phyloP scores from a whole-genome alignment of 2,888 invertebrate genomes.

The Brachyptera putata region DNA sequence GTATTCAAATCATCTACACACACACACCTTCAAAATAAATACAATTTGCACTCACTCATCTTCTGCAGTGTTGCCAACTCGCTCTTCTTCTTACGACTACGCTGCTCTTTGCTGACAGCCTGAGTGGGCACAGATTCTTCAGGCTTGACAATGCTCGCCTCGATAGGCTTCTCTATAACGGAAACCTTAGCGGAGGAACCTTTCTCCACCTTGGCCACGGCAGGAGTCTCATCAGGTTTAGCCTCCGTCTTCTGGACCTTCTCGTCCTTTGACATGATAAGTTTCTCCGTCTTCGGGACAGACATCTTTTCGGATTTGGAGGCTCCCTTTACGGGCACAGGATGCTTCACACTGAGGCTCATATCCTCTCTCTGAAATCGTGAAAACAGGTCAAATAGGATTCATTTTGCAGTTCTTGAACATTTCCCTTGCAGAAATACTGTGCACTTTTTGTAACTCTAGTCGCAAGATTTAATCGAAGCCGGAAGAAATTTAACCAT shows the following conservation, averaged over 20 bases:
- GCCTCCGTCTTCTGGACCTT: constrained; percentile 24
- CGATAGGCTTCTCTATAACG: constrained; percentile 27
- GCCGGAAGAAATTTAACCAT: too few relatives aligned
- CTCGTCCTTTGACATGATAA: constrained; percentile 5
- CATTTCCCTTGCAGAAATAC: too few relatives aligned
- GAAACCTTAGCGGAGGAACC: constrained; percentile 7
- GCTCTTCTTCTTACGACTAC: constrained; percentile 48
- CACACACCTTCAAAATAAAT: too few relatives aligned
- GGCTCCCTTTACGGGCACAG: background rate
- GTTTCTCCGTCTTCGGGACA: constrained; percentile 24
- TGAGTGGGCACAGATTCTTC: constrained; percentile 17
- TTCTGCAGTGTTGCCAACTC: constrained; percentile 52
- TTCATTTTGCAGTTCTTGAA: background rate
- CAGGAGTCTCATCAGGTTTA: background rate
- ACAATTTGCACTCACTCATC: constrained; percentile 46
- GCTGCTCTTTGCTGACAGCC: constrained; percentile 24
- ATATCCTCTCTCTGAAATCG: background rate
- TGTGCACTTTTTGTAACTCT: too few relatives aligned
- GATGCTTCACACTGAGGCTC: background rate
- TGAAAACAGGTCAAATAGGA: too few relatives aligned
- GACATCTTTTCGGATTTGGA: constrained; percentile 22
- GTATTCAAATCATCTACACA: too few relatives aligned
- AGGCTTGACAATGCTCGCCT: constrained; percentile 39
- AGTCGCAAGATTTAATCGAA: too few relatives aligned
- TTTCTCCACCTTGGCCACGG: constrained; percentile 23